These are phyloP conservation scores for Mya arenaria DNA, from an alignment of 1,140 invertebrate species.

Conservation along the genomic window DNA sequence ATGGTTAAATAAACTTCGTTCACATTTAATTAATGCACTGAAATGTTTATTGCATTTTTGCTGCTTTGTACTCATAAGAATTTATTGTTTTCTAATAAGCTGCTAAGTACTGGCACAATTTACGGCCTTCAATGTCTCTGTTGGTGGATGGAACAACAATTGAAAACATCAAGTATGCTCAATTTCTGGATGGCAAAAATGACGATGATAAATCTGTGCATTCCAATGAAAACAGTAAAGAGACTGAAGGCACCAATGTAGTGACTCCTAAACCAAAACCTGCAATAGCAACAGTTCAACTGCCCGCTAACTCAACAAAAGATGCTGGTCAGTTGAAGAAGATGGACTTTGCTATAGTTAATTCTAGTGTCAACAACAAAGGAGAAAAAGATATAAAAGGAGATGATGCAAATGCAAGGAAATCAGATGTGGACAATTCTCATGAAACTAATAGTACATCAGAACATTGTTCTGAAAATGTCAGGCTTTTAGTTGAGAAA, in stretches of 20 bases:
- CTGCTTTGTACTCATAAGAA: too few species aligned
- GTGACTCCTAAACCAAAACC: neutral
- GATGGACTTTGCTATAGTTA: too few species aligned
- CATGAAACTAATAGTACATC: too few species aligned
- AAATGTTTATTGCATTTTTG: too few species aligned
- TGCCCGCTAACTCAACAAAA: slow-evolving; percentile 36
- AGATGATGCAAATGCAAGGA: too few species aligned
- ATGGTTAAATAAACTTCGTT: too few species aligned
- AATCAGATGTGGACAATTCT: too few species aligned
- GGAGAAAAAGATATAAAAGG: too few species aligned
- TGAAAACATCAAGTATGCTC: slow-evolving; percentile 40
- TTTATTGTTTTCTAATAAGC: slow-evolving; percentile 21
- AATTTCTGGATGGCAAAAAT: slow-evolving; percentile 15
- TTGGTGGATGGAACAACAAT: slow-evolving; percentile 56
- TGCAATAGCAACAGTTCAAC: slow-evolving; percentile 25
- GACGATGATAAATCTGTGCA: neutral
- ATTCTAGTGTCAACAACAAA: too few species aligned
- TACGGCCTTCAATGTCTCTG: slow-evolving; percentile 49
- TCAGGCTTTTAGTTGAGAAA: too few species aligned
- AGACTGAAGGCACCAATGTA: neutral
- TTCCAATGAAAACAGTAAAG: slow-evolving; percentile 17
- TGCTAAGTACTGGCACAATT: slow-evolving; percentile 54
- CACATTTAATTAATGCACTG: too few species aligned
- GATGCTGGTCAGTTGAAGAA: slow-evolving; percentile 46
- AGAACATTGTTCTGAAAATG: too few species aligned